Conservation (phyloP, 2,888 invertebrate species). For the Apamea epomidion region DNA sequence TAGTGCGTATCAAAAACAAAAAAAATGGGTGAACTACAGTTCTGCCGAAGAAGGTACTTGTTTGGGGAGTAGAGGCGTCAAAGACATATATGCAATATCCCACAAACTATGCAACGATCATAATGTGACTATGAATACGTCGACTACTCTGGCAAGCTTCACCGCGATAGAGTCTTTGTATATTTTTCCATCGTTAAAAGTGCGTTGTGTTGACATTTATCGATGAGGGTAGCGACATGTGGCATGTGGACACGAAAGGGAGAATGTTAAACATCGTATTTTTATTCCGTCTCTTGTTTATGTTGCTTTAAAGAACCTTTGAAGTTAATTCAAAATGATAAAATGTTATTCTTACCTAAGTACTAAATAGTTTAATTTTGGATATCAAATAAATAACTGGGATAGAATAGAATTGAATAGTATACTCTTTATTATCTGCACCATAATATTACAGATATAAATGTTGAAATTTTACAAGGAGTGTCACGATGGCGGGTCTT, state of each 20-base stretch:
- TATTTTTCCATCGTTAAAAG: constrained; percentile 59
- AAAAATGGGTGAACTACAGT: background rate
- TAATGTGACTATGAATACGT: constrained; percentile 10
- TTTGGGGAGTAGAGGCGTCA: background rate
- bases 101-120: background rate
- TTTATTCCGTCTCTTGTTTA: constrained; percentile 10
- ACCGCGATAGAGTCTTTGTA: constrained; percentile 12
- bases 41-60: background rate
- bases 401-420: background rate
- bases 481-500: background rate
- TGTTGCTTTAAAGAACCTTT: constrained; percentile 5
- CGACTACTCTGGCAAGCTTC: constrained; percentile 10
- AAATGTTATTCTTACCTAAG: background rate
- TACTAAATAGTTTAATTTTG: background rate
- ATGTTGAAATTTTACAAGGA: background rate
- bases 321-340: background rate
- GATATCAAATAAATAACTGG: constrained; percentile 19
- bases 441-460: background rate
- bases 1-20: background rate
- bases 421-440: background rate
- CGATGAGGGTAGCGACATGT: constrained; percentile 34
- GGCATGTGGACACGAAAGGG: constrained; percentile 33
- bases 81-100: background rate
- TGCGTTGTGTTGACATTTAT: constrained; percentile 38
- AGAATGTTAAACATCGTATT: constrained; percentile 19